Conservation (phyloP, 2,888 invertebrate species). For the Rotaria sp. region DNA sequence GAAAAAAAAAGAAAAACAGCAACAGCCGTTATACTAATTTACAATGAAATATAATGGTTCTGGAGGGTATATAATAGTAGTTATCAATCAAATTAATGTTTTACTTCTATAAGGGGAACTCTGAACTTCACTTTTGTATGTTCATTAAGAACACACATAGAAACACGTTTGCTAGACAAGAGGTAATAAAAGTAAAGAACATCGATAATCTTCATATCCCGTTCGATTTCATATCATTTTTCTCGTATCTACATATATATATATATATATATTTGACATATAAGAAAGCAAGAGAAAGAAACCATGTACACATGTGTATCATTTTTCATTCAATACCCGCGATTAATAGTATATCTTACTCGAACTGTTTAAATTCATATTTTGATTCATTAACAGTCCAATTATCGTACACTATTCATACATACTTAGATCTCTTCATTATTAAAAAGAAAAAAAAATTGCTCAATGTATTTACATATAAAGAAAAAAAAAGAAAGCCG, state of each 20-base stretch:
- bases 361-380: background rate
- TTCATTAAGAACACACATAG: background rate
- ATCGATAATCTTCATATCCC: background rate
- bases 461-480: background rate
- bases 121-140: background rate
- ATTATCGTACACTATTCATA: background rate
- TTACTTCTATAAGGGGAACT: background rate
- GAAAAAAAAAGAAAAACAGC: background rate
- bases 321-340: background rate
- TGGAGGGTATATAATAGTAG: background rate
- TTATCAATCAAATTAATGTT: background rate
- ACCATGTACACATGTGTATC: background rate
- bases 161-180: background rate
- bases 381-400: background rate
- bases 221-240: background rate
- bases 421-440: background rate
- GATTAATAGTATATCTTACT: background rate
- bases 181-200: background rate
- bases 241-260: background rate
- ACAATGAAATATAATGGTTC: background rate
- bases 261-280: background rate
- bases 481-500: background rate
- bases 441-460: background rate
- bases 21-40: slow-evolving; percentile 12
- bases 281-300: background rate